Conservation (phyloP, 2,113 vertebrate genomes). For the Carollia perspicillata region DNA sequence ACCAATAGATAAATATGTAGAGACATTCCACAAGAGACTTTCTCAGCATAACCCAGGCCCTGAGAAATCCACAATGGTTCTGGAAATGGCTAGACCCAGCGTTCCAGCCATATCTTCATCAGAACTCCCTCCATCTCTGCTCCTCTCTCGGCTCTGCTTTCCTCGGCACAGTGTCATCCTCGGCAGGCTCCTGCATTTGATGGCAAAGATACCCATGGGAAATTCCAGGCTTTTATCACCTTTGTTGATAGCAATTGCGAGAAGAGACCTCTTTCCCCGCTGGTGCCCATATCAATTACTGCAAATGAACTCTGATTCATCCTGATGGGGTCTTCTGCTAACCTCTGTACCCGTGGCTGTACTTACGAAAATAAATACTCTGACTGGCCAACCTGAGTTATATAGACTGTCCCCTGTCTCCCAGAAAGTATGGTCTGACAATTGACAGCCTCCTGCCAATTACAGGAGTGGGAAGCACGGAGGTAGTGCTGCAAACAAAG, state of each 20-base stretch:
- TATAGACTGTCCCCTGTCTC: background rate
- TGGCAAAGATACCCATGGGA: background rate
- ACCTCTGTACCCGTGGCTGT: background rate
- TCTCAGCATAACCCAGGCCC: background rate
- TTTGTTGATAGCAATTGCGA: background rate
- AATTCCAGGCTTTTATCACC: background rate
- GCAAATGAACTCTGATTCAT: background rate
- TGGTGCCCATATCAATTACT: background rate
- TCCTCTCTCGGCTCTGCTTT: background rate
- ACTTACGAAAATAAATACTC: background rate
- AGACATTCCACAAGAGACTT: background rate
- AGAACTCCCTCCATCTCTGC: background rate
- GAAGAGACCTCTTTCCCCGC: background rate
- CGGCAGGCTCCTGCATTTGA: background rate
- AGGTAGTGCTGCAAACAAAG: background rate
- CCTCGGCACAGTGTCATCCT: background rate
- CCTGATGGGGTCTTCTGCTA: background rate
- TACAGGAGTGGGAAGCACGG: fast-evolving
- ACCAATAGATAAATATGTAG: background rate
- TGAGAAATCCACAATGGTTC: background rate
- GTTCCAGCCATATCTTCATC: background rate
- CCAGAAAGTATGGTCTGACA: background rate
- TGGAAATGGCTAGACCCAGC: background rate
- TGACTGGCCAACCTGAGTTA: background rate
- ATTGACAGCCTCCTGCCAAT: background rate